Base-by-base conservation (phyloP, 2,888 invertebrate species). In the Ochlodes sylvanus region DNA sequence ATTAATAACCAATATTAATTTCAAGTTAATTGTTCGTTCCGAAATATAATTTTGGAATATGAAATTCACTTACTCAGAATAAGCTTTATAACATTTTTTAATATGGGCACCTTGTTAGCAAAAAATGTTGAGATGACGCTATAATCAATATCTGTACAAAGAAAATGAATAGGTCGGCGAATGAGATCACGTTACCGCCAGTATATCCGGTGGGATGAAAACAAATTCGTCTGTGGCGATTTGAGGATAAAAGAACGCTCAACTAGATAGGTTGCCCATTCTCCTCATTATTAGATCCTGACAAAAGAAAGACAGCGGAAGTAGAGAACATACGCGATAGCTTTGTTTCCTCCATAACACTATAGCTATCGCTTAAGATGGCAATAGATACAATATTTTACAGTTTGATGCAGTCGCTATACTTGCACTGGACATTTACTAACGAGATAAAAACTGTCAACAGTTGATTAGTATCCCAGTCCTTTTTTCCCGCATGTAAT, bases 281-380 rank as follows among this genome's bases (percentile, higher is more conserved):
- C 78, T 74, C 68, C 71, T 76, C 75, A 71, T 77, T 76, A 78
- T 74, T 76, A 78, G 80, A 80, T 79, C 79, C 78, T 81, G 74
- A 76, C 79, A 74, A 72, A 73, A 72, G 76, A 76, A 78, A 78
- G 71, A 77, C 77, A 74, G 77, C 74, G 78, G 74, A 79, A 77
- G 71, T 74, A 71, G 74, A 69, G 58, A 68, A 67, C 71, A 62
- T 62, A 66, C 70, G 69, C 66, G 70, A 70, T 70, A 64, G 67
- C 62, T 64, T 55, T 60, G 70, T 72, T 69, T 74, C 72, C 73
- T 61, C 63, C 64, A 27, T 27, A 27, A 27, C 27, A 27, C 5
- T 27, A 27, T 27, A 72, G 56, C 70, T 71, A 71, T 68, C 68
- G 66, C 60, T 50, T 69, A 67, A 52, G 68, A 66, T 69, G 69